Percentiles rank a stretch among this genome's conserved stretches.
phyloP scores from a whole-genome alignment of 2,797 vertebrate species.

The Pangasius larnaudii region DNA sequence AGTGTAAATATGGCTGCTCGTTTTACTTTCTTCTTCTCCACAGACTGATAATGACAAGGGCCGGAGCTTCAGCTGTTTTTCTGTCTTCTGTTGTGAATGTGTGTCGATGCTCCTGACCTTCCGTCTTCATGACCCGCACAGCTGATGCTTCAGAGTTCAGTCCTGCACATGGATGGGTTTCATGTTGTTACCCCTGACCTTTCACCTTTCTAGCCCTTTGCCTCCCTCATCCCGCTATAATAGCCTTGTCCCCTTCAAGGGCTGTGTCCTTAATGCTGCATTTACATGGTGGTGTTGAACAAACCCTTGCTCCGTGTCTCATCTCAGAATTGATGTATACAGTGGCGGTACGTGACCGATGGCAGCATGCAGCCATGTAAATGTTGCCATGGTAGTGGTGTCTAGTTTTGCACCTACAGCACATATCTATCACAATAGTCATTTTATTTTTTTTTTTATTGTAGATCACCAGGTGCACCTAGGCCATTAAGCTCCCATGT shows the following conservation, averaged over 20 bases:
- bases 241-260: neutral
- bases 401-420: neutral
- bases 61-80: slow-evolving; percentile 19
- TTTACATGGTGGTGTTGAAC: neutral
- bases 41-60: slow-evolving; percentile 21
- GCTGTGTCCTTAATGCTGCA: neutral
- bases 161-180: neutral
- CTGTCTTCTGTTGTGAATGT: neutral
- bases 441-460: neutral
- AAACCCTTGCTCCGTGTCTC: neutral
- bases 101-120: neutral
- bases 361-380: slow-evolving; percentile 16
- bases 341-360: neutral
- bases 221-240: neutral
- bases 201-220: neutral
- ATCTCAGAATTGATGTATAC: neutral
- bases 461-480: neutral
- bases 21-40: slow-evolving; percentile 18
- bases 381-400: neutral
- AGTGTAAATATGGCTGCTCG: slow-evolving; percentile 32
- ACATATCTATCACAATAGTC: neutral
- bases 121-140: neutral
- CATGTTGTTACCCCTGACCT: neutral
- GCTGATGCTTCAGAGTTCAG: slow-evolving; percentile 5
- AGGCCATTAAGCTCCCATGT: neutral